Evolutionary conservation across 2,888 invertebrate genomes (phyloP), one percentile per base, ranked within the genome.

Genomic region (Clunio marinus): DNA sequence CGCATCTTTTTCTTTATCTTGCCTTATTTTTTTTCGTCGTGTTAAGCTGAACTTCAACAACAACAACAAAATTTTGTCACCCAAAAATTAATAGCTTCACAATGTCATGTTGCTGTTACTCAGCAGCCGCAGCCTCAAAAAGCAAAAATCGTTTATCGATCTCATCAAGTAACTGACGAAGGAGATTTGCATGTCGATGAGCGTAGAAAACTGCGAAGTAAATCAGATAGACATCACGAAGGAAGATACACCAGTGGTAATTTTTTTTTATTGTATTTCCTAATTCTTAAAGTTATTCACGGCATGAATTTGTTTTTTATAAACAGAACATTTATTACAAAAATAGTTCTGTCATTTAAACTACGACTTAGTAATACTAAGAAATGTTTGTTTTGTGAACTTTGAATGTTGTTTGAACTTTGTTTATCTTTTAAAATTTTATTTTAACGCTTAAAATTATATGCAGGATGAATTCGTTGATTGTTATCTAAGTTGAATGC

Each of bases 201-300:
- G 32, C 32, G 24, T 20, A 27, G 55, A 35, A 46, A 45, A 13
- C 45, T 17, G 2, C 13, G n/a, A 55, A 22, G 32, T 27, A 20
- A 41, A 27, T 55, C 68, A 8, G 41, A 58, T n/a, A 73, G 74
- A 70, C 71, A 73, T 69, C 74, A 74, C 70, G 74, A 74, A 70
- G 73, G 74, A 71, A 73, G 74, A 69, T 74, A 74, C 69, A 74
- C 74, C 71, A 74, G 74, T 71, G 74, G 74, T 74, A 74, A 74
- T 58, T 66, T 67, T 25, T 10, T 63, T 32, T 65, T 37, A 15
- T 8, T 5, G n/a, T n/a, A 15, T 17, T n/a, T 17, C 45, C n/a
- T n/a, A 8, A 4, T 4, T 17, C 45, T 4, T 17, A 8, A 63
- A 63, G 55, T 46, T 37, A n/a, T n/a, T n/a, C n/a, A n/a, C n/a